A percentile compares a stretch with the other conserved stretches of the same genome.
Conservation (phyloP, 2,888 invertebrate genomes). For the Phyllotreta cruciferae region DNA sequence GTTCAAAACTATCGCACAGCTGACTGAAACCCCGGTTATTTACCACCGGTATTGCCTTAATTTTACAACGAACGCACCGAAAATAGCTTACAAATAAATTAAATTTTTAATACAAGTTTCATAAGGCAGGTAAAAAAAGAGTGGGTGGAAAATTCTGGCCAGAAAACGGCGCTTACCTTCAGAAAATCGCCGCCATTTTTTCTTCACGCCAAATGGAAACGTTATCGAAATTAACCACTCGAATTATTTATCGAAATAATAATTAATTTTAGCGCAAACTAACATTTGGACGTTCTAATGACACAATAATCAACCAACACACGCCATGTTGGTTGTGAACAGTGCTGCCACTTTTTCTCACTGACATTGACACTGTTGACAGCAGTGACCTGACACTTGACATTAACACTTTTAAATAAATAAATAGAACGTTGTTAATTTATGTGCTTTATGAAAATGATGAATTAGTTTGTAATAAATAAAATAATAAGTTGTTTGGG, state of each 20-base stretch:
- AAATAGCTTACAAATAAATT: constrained; percentile 21
- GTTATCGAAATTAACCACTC: constrained; percentile 3
- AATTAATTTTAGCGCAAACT: constrained; percentile 26
- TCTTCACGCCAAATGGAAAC: constrained; percentile 8
- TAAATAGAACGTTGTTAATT: too few relatives aligned
- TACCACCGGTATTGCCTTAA: constrained; percentile 18
- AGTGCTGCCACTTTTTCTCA: constrained; percentile 34
- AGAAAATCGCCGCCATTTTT: constrained; percentile 16
- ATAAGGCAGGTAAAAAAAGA: constrained; percentile 42
- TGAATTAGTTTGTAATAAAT: too few relatives aligned
- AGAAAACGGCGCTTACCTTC: constrained; percentile 34
- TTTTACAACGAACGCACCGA: constrained; percentile 23
- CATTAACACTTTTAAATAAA: too few relatives aligned
- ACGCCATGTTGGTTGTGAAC: constrained; percentile 45
- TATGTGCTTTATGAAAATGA: too few relatives aligned
- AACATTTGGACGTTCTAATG: constrained; percentile 41
- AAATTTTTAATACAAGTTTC: constrained; percentile 40
- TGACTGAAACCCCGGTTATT: constrained; percentile 11
- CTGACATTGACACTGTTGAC: too few relatives aligned
- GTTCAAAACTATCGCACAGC: not conserved
- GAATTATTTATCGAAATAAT: constrained; percentile 14
- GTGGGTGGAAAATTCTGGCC: constrained; percentile 41
- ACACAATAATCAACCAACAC: constrained; percentile 45
- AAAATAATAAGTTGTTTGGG: too few relatives aligned
- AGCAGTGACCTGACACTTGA: not conserved